Base-by-base conservation (phyloP, 2,797 vertebrate genomes). In the Borostomias antarcticus region DNA sequence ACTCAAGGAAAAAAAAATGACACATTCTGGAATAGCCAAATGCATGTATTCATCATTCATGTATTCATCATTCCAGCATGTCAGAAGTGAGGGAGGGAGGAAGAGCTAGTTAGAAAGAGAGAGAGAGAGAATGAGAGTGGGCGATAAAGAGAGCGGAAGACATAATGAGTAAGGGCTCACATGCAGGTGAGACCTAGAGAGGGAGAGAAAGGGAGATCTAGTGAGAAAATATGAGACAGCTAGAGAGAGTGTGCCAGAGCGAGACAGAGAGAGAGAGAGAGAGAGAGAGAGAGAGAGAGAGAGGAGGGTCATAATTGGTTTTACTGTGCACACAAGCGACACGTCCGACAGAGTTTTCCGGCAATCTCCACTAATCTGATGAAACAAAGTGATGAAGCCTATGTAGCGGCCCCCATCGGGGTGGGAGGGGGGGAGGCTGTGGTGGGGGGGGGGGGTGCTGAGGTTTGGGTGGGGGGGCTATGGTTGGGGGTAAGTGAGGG, bases 331-430 rank as follows among this genome's bases (percentile, higher is more conserved):
- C 81, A 82, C 81, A 82, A 82, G 81, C 70, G 84, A 79, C 80
- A 84, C 2, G 79, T 89, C 84, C 86, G 84, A 77, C 81, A 80
- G 77, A 73, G 79, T 76, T 87, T 86, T 82, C 79, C 73, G 69
- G 81, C 82, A 76, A 79, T 89, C 80, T 78, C 69, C 72, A 68
- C 79, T 89, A 88, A 88, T 89, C 83, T 84, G 83, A 78, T 83
- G 75, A 82, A 87, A 87, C 87, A 88, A 87, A 84, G 79, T 70
- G 58, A 75, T 77, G 82, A 87, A 80, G 87, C 88, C 67, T 8
- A 7, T 51, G 43, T 19, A n/a, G 65, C 52, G 45, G 37, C 52
- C 62, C 45, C 23, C 64, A 66, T 52, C 69, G 51, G 8, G 54
- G 78, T 77, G 73, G 82, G 60, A 64, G 69, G 79, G 71, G 60